Evolutionary conservation across 1,140 invertebrate species (phyloP), one percentile per base, ranked within the genome.

Genomic region (Drosophila murphyi): DNA sequence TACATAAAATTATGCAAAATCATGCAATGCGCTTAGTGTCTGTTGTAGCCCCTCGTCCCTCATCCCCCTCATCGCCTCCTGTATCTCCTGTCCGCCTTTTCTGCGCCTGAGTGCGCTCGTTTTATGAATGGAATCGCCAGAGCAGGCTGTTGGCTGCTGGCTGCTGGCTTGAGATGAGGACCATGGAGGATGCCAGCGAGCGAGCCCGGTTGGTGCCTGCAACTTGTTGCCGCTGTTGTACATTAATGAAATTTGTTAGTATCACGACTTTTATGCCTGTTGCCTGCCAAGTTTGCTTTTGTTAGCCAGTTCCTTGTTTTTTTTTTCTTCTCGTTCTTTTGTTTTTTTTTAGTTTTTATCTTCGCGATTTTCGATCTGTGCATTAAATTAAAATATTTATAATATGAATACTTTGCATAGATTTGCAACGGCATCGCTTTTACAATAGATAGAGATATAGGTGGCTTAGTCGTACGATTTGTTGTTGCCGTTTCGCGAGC

Each of bases 1-100:
- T 89, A 80, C 89, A 91, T 91, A 91, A 91, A 91, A 86, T 91
- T 91, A 91, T 91, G 89, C 89, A 91, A 91, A 91, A 91, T 91
- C 89, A 91, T 91, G 89, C 85, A 85, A 89, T 90, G 86, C 80
- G 80, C 85, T 90, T 85, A 89, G 85, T 89, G 83, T 88, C 88
- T 80, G 76, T 74, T 88, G 68, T 78, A 55, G 62, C 69, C 82
- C 72, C 63, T 7, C 52, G 3, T 7, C 12, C 6, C 2, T 7
- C 12, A 29, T 3, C 7, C 5, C 54, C 43, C 3, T 4, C 12
- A 5, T 2, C 45, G 5, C 3, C 48, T 12, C 47, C 32, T 6
- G 3, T 2, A 20, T 32, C 64, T n/a, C 50, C 50, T 71, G 67
- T 69, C 47, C 63, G 61, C 43, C 34, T 70, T 70, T 69, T 67